phyloP scores from a whole-genome alignment of 2,113 vertebrate genomes.

The Echinops telfairi region DNA sequence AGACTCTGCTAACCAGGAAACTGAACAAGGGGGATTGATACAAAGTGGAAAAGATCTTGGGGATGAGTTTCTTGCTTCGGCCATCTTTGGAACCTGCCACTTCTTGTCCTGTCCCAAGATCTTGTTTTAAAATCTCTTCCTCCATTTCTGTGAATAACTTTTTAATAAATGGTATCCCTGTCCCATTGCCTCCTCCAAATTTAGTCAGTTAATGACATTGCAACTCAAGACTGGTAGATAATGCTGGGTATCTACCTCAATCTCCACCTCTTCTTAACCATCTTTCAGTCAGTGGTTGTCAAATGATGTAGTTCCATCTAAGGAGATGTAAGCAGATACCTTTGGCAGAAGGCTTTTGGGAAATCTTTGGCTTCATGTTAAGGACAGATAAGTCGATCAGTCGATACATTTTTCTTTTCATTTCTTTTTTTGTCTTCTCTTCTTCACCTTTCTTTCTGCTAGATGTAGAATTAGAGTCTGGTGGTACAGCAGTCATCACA shows the following conservation, averaged over 20 bases:
- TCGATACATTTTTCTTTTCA: too few relatives aligned
- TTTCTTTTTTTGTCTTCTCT: background rate
- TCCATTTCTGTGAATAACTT: constrained; percentile 45
- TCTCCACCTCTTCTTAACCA: background rate
- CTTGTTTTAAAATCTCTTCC: background rate
- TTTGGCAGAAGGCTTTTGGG: background rate
- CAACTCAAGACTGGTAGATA: background rate
- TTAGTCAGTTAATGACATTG: background rate
- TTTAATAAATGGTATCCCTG: background rate
- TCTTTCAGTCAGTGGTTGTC: background rate
- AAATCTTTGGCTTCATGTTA: background rate
- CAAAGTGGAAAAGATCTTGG: background rate
- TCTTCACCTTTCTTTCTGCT: background rate
- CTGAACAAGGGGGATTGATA: background rate
- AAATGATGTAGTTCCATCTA: background rate
- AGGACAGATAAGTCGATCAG: background rate
- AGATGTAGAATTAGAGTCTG: background rate
- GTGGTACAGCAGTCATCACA: background rate
- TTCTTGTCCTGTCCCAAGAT: background rate
- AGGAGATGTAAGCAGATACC: background rate
- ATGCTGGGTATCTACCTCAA: background rate
- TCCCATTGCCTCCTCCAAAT: background rate
- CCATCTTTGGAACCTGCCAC: background rate
- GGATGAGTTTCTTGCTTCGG: background rate
- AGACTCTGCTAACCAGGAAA: constrained; percentile 3